Evolutionary conservation across 1,140 invertebrate species (phyloP), one percentile per base, ranked within the genome.

Genomic region (Chelonus insularis): DNA sequence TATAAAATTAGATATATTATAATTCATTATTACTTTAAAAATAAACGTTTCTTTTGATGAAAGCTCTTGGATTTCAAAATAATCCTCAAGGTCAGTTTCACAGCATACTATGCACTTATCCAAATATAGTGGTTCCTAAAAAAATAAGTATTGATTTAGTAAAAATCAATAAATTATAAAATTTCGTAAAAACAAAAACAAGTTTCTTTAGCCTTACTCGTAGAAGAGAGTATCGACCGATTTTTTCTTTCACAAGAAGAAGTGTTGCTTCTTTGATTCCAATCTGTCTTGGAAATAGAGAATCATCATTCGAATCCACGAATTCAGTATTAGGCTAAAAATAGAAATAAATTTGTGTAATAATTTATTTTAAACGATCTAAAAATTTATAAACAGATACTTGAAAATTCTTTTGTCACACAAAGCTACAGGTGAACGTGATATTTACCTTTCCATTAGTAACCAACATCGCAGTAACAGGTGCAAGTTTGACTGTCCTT

Each of bases 11-110:
- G 37, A 12, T 20, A 36, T 21, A 51, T 50, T 25, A 63, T 4
- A 29, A 39, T 12, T 25, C 25, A 34, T 18, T 20, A 25, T 66
- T 83, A 96, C 94, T 89, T 97, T 97, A 79, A 97, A 93, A 74
- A 96, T 91, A 82, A 91, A 95, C 47, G 94, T 92, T 74, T 97
- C 95, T 82, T 95, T 95, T 52, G 92, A 93, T 63, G 90, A 87
- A 63, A 96, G 87, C 82, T 97, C 95, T 80, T 96, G 93, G 68
- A 98, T 87, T 86, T 98, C 95, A 79, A 98, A 96, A 76, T 94
- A 95, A 78, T 96, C 94, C 75, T 94, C 92, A 71, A 89, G 88
- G 72, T 95, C 92, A 48, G 89, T 87, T 72, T 96, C 94, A 65
- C 89, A 88, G 67, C 91, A 92, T 37, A 97, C 90, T 60, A 97